A percentile compares a stretch with the other conserved stretches of the same genome.
phyloP scores from a whole-genome alignment of 2,888 invertebrate genomes.

The Apamea anceps region DNA sequence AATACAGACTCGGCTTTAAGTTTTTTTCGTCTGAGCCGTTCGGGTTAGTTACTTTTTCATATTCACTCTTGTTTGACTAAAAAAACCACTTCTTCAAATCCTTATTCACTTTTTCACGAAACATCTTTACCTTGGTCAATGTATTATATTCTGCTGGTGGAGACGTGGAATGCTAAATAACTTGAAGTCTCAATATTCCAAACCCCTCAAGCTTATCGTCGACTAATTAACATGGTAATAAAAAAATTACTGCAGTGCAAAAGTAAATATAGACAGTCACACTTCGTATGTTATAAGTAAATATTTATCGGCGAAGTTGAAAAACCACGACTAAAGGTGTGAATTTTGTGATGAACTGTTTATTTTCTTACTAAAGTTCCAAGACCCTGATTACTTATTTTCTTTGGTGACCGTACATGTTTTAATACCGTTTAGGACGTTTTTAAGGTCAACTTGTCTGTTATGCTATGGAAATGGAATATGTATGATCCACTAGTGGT shows the following conservation, averaged over 20 bases:
- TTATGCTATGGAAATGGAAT: neutral
- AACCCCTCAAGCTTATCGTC: neutral
- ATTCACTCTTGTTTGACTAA: neutral
- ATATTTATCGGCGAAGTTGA: slow-evolving; percentile 26
- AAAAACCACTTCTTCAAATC: neutral
- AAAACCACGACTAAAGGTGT: too few species aligned
- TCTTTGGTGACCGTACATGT: neutral
- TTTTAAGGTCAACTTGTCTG: slow-evolving; percentile 25
- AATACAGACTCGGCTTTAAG: neutral
- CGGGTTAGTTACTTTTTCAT: neutral
- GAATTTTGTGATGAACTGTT: slow-evolving; percentile 21
- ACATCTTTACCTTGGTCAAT: neutral
- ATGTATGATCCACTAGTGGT: neutral
- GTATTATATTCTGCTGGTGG: neutral
- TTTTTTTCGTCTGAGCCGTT: neutral
- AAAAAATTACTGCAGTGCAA: slow-evolving; percentile 10
- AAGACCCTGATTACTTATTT: too few species aligned
- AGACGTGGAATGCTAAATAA: neutral
- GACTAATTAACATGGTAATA: neutral
- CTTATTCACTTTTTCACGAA: neutral
- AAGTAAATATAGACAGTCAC: neutral
- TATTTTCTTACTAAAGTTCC: too few species aligned
- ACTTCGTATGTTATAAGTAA: slow-evolving; percentile 16
- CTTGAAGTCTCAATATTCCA: neutral
- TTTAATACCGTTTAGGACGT: slow-evolving; percentile 21